Evolutionary conservation across 2,888 invertebrate genomes (phyloP).

Genomic region (Troglohyphantes excavatus): DNA sequence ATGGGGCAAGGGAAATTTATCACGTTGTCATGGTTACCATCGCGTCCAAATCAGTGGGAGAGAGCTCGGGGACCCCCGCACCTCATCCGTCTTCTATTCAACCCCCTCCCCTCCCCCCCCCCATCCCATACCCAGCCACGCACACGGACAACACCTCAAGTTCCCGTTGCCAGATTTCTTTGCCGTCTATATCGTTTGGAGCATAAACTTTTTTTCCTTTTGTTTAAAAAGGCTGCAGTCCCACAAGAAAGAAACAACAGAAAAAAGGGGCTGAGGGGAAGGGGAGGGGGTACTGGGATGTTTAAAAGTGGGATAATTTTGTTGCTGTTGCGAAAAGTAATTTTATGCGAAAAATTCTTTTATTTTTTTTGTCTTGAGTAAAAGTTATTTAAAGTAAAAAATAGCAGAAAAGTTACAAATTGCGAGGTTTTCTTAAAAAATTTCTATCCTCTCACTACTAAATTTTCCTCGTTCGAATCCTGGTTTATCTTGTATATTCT

Average conservation of each 20-base stretch:
- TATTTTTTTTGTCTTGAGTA: background rate
- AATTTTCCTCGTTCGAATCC: too few relatives aligned
- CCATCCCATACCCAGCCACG: slow-evolving; percentile 6
- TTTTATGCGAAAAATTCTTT: background rate
- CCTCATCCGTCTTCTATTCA: slow-evolving; percentile 62
- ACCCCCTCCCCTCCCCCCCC: background rate
- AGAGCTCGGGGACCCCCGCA: slow-evolving; percentile 61
- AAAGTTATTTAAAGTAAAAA: too few relatives aligned
- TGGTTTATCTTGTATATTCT: too few relatives aligned
- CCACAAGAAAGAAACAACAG: background rate
- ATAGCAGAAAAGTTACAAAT: too few relatives aligned
- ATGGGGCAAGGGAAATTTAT: slow-evolving; percentile 43
- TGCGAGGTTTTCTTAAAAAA: too few relatives aligned
- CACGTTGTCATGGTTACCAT: slow-evolving; percentile 68
- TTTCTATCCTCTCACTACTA: too few relatives aligned
- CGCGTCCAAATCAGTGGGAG: slow-evolving; percentile 55
- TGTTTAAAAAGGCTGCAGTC: background rate
- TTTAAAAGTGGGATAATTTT: slow-evolving; percentile 22
- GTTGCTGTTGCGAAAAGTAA: background rate
- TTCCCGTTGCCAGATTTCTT: background rate
- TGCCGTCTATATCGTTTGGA: background rate
- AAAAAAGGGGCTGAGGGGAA: background rate
- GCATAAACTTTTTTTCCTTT: background rate
- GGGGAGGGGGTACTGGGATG: too few relatives aligned
- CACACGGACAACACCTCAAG: slow-evolving; percentile 7